Conservation (phyloP, 2,113 vertebrate genomes). For the Pimephales promelas region DNA sequence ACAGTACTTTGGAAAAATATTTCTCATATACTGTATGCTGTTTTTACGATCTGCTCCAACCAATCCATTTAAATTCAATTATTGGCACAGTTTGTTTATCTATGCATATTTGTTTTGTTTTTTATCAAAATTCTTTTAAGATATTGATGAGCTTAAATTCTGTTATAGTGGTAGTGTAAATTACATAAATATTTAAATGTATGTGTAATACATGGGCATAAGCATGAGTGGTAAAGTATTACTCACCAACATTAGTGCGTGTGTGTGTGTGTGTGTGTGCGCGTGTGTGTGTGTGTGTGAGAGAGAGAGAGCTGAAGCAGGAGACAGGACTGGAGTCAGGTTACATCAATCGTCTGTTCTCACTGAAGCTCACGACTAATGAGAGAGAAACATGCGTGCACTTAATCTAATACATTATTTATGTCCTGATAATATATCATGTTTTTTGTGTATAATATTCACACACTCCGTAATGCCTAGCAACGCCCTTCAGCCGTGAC, state of each 20-base stretch:
- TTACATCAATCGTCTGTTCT: neutral
- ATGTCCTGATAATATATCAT: neutral
- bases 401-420: neutral
- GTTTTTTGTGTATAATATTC: neutral
- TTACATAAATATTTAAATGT: neutral
- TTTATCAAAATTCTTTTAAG: neutral
- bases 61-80: too few relatives aligned
- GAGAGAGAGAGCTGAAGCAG: neutral
- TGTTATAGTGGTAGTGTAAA: neutral
- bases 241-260: neutral
- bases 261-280: too few relatives aligned
- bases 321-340: neutral
- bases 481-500: too few relatives aligned
- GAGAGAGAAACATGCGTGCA: neutral
- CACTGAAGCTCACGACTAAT: neutral
- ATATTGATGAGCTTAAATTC: neutral
- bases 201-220: neutral
- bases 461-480: neutral
- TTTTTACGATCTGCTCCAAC: too few relatives aligned
- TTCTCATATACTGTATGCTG: too few relatives aligned
- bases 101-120: neutral
- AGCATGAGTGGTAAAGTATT: neutral
- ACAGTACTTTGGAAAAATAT: too few relatives aligned
- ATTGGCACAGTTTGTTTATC: neutral
- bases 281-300: too few relatives aligned